A percentile compares a stretch with the other conserved stretches of the same genome.
phyloP scores from a whole-genome alignment of 2,797 vertebrate genomes.

The Toxotes lorentzi region DNA sequence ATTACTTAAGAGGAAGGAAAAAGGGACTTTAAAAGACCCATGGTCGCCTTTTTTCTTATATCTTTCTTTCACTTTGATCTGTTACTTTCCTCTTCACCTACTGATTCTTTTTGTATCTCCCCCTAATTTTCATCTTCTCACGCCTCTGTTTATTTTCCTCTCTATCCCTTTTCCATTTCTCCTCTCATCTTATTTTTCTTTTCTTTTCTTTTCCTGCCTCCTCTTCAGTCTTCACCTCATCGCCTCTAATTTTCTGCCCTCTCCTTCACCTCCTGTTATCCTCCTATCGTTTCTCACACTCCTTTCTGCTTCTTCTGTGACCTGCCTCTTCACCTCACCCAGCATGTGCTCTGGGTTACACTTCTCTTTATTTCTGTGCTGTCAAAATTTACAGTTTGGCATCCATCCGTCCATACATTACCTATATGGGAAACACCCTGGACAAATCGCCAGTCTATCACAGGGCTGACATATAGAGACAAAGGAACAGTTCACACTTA shows the following conservation, averaged over 20 bases:
- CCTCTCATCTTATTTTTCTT: background rate
- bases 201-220: background rate
- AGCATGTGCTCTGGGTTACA: background rate
- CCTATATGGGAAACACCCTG: too few relatives aligned
- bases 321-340: constrained; percentile 4
- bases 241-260: constrained; percentile 6
- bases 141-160: background rate
- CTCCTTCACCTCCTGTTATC: constrained; percentile 19
- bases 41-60: background rate
- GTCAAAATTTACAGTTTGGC: background rate
- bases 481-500: too few relatives aligned
- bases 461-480: too few relatives aligned
- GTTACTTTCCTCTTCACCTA: background rate
- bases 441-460: too few relatives aligned
- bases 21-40: background rate
- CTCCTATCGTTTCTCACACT: background rate
- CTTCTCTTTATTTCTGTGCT: background rate
- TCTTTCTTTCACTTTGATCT: background rate
- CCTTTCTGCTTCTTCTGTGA: background rate
- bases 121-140: background rate
- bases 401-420: too few relatives aligned
- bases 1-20: background rate
- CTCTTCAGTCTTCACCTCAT: constrained; percentile 6
- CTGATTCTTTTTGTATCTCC: background rate
- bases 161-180: background rate